A percentile compares a stretch with the other conserved stretches of the same genome.
Evolutionary conservation across 2,797 vertebrate genomes (phyloP).

Genomic region (Neoniphon sammara): DNA sequence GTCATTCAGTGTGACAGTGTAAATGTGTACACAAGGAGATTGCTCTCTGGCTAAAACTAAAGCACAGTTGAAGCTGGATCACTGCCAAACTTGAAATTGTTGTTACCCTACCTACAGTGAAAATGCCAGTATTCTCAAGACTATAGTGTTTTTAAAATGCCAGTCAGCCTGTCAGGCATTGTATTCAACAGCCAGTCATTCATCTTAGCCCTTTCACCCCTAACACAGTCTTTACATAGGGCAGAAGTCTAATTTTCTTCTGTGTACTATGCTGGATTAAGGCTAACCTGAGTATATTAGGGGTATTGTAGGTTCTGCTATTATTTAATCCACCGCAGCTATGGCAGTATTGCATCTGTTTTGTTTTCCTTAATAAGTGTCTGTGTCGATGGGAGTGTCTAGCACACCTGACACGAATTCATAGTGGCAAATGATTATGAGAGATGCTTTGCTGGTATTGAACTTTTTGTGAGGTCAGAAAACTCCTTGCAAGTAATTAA

Average conservation of each 20-base stretch:
- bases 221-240: background rate
- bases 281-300: background rate
- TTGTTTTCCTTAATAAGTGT: background rate
- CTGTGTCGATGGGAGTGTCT: background rate
- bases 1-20: conserved; percentile 66
- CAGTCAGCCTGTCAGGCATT: conserved; percentile 19
- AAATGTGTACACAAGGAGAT: conserved; percentile 71
- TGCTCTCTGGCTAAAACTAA: conserved; percentile 66
- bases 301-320: conserved; percentile 2
- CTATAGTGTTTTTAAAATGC: background rate
- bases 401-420: background rate
- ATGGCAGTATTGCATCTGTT: background rate
- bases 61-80: conserved; percentile 43
- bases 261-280: background rate
- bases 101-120: conserved; percentile 33
- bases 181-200: background rate
- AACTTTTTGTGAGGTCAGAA: background rate
- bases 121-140: conserved; percentile 29
- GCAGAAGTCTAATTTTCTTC: background rate
- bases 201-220: background rate
- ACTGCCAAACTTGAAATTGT: conserved; percentile 49
- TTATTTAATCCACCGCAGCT: background rate
- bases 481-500: background rate
- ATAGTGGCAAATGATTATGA: background rate
- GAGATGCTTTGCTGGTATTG: background rate